Percentiles rank a stretch among this genome's conserved stretches.
Evolutionary conservation across 2,888 invertebrate species (phyloP).

Genomic region (Drosophila sordidapex): DNA sequence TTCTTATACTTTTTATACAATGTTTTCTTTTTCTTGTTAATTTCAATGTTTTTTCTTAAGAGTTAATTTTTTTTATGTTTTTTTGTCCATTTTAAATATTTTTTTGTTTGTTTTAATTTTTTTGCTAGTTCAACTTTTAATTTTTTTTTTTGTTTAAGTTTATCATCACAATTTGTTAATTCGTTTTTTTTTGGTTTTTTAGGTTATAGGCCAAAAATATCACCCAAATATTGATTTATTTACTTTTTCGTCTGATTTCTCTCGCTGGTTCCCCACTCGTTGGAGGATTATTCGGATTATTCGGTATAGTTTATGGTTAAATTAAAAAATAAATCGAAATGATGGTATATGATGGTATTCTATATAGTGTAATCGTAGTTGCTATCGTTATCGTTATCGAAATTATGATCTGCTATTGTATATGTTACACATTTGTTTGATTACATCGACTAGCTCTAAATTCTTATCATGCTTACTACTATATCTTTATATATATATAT

Average conservation of each 20-base stretch:
- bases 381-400: neutral
- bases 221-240: conserved; percentile 46
- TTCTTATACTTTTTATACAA: neutral
- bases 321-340: neutral
- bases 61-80: conserved; percentile 12
- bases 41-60: neutral
- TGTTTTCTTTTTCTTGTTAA: neutral
- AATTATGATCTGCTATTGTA: conserved; percentile 8
- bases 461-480: neutral
- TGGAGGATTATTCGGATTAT: neutral
- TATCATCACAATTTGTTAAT: conserved; percentile 66
- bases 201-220: conserved; percentile 57
- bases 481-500: conserved; percentile 1
- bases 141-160: conserved; percentile 36
- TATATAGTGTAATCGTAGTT: neutral
- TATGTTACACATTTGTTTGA: conserved; percentile 1
- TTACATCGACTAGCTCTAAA: conserved; percentile 19
- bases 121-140: conserved; percentile 8
- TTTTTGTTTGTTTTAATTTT: conserved; percentile 11
- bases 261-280: conserved; percentile 11
- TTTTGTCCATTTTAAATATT: conserved; percentile 6
- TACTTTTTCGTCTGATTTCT: conserved; percentile 5
- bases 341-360: neutral
- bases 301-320: neutral
- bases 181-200: conserved; percentile 16